Base-by-base conservation (phyloP, 2,888 invertebrate genomes). In the Pinctada fucata region DNA sequence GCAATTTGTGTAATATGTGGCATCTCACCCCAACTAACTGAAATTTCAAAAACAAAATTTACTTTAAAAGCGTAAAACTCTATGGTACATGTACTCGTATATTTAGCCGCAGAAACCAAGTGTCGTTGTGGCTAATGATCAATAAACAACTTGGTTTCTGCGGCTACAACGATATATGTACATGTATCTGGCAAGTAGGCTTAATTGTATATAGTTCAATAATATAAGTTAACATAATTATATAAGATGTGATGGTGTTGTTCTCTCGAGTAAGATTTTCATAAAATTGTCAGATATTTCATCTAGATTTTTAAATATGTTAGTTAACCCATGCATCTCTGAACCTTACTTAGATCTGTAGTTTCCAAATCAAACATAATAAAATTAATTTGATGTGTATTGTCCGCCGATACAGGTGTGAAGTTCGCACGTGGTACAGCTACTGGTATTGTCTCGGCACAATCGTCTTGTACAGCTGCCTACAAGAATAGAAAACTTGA, bases 1-100 rank as follows among this genome's bases (percentile, higher is more conserved):
- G 82, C 71, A 10, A 80, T 76, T 64, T 82, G 82, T 6, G 78
- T 82, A 0, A 80, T 78, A 10, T 79, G 79, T 31, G 82, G 82
- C 64, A 78, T 75, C 13, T 47, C 16, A 58, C 47, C 31, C 3
- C 74, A 10, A 13, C 73, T 75, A 58, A 82, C 82, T 82, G 75
- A 70, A 82, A 78, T 31, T 1, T 45, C 4, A 69, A 3, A 47
- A n/a, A 13, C 3, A 68, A 31, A 68, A 74, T 63, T 31, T 16
- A 65, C 31, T 31, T 31, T 31, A 31, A 1, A 31, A 31, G 31
- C 31, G 1, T 31, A 31, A 31, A 31, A 31, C 31, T 31, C 31
- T 31, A 31, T 31, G 31, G 31, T 31, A 31, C 31, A 31, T 31
- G 1, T 31, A 31, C 31, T 31, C 31, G 31, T 31, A 31, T 31